phyloP scores from a whole-genome alignment of 1,140 invertebrate genomes.

The Drosophila repletoides region DNA sequence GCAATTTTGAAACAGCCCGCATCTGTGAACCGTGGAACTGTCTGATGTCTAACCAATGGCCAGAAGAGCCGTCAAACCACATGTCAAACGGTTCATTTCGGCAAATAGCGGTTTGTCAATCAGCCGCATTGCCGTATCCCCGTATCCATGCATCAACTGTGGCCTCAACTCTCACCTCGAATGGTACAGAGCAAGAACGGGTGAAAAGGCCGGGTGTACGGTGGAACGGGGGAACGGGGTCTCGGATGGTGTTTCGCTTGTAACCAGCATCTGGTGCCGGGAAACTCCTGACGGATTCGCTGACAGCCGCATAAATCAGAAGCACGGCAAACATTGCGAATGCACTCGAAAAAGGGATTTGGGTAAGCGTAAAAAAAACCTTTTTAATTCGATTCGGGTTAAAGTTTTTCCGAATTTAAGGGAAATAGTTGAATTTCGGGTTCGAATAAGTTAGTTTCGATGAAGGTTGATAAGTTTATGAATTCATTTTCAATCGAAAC shows the following conservation, averaged over 20 bases:
- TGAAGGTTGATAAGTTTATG: too few relatives aligned
- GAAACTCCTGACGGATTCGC: conserved; percentile 4
- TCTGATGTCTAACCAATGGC: not conserved
- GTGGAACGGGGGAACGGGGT: not conserved
- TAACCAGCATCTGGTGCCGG: conserved; percentile 20
- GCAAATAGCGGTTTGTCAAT: conserved; percentile 75
- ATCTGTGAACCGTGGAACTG: conserved; percentile 8
- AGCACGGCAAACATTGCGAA: conserved; percentile 43
- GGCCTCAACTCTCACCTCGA: too few relatives aligned
- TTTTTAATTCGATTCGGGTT: too few relatives aligned
- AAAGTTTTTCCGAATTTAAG: too few relatives aligned
- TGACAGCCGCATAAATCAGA: conserved; percentile 76
- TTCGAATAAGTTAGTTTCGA: too few relatives aligned
- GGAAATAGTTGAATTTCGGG: too few relatives aligned
- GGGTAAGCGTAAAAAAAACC: too few relatives aligned
- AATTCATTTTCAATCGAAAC: too few relatives aligned
- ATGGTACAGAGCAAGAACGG: not conserved
- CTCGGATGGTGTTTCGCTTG: not conserved
- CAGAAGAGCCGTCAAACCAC: conserved; percentile 35
- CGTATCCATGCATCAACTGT: conserved; percentile 30
- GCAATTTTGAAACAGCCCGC: conserved; percentile 12
- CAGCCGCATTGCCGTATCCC: conserved; percentile 28
- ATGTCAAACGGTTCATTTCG: conserved; percentile 70
- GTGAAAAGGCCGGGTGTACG: not conserved
- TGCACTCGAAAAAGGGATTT: too few relatives aligned